Base-by-base conservation (phyloP, 2,113 vertebrate species). In the Setophaga coronata region DNA sequence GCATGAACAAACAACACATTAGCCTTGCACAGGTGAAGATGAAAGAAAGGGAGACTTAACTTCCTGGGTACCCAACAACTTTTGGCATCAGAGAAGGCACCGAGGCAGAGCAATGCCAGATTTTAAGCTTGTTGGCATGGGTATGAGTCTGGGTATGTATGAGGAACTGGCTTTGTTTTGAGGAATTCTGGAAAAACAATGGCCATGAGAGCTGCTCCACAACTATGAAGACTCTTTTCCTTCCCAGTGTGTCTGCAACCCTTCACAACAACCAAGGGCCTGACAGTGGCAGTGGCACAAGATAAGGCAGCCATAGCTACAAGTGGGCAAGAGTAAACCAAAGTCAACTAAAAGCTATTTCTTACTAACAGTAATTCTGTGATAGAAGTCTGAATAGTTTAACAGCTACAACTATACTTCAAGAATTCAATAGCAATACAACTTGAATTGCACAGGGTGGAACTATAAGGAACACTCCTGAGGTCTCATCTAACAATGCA, bases 101-200 rank as follows among this genome's bases (percentile, higher is more conserved):
- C 1, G 17, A 73, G 54, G 73, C 56, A 90, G 25, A 69, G 36
- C 31, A 25, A 12, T 4, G 5, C 24, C 56, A 81, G 42, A 36
- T 29, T 56, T 18, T 54, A 72, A 91, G n/a, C 5, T 92, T 90
- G 42, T 38, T 66, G 31, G 19, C 6, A 3, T 17, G 53, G 12
- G 53, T 47, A 29, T 24, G 34, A 58, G 48, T n/a, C 34, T 24
- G 28, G 12, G 21, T 2, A 2, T 1, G 5, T 1, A 1, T 28
- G 21, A 43, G 28, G 36, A 90, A 25, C 40, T 72, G 47, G 31
- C 12, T 56, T 25, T 43, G 26, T 47, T 56, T 61, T 5, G 7
- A 86, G n/a, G 14, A 92, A 42, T 29, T 79, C 54, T 28, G 31
- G 20, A 71, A 80, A 64, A 85, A 42, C 3, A 64, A 38, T 2